Evolutionary conservation across 2,888 invertebrate species (phyloP), one percentile per base, ranked within the genome.

Genomic region (Archips xylosteana): DNA sequence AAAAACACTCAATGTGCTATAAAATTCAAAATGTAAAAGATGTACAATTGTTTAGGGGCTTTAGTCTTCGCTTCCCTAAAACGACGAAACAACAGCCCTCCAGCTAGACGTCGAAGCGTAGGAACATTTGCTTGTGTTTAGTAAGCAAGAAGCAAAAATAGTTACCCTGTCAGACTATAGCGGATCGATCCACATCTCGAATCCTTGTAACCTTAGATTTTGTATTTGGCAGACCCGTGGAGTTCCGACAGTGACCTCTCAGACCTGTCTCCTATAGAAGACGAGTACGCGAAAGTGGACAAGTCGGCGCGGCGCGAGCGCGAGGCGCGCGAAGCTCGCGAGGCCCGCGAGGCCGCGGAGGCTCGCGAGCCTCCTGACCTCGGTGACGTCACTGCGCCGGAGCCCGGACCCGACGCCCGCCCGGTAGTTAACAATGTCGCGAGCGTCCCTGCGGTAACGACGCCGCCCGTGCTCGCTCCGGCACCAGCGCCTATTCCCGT

Each of bases 161-260:
- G 4, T 39, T 39, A 39, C 36, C 36, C 36, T 36, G 2, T 36
- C 3, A 36, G 5, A 4, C 5, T 5, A 6, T 39, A 6, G 4
- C 4, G 5, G 4, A 5, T 39, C 6, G 39, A 39, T 5, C 39
- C 3, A 39, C 23, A 23, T 1, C 23, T 23, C 1, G 23, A 23
- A 23, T 23, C 23, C 23, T 1, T 23, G 23, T 23, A 23, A 23
- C 23, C 3, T 10, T 32, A 13, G 45, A n/a, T 4, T n/a, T 45
- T 10, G 45, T 12, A 45, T 13, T 67, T 34, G 3, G 2, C 79
- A 89, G 97, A 97, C 88, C 96, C 97, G 13, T 97, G 97, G 94
- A 95, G 97, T 76, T 98, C 98, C 10, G 98, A 98, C 86, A 97
- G 98, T 68, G 98, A 98, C 87, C 96, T 97, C 62, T 97, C 97